Conservation (phyloP, 2,113 vertebrate species). For the Pseudorectes ferrugineus region DNA sequence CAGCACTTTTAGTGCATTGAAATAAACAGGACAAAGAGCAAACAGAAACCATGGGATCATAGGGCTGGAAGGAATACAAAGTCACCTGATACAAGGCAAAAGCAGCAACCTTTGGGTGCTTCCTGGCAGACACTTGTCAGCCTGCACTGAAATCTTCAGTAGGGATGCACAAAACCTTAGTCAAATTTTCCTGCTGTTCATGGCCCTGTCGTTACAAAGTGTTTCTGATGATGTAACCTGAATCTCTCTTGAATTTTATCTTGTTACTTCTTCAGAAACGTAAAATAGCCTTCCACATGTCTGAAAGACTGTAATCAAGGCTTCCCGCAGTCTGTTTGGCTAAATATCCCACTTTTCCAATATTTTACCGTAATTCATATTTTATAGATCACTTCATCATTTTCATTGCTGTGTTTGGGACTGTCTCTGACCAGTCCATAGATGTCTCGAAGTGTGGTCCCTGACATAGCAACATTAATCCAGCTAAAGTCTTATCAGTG, state of each 20-base stretch:
- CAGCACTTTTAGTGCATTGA: not conserved
- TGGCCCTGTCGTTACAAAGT: not conserved
- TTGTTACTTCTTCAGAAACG: not conserved
- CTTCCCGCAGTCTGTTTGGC: not conserved
- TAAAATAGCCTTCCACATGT: not conserved
- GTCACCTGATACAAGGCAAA: not conserved
- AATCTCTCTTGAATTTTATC: not conserved
- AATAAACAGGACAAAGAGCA: not conserved
- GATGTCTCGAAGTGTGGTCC: constrained; percentile 1
- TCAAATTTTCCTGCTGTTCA: not conserved
- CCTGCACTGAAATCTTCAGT: not conserved
- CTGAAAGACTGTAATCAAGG: not conserved
- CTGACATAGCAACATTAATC: not conserved
- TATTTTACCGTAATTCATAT: not conserved
- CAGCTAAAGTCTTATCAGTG: not conserved
- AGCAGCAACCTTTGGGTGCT: not conserved
- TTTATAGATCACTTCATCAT: not conserved
- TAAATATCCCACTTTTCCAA: not conserved
- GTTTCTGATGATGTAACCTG: not conserved
- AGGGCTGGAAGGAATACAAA: not conserved
- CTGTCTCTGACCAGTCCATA: not conserved
- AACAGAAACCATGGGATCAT: not conserved
- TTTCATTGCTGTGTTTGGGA: not conserved
- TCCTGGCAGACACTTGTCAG: not conserved
- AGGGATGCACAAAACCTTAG: not conserved